Base-by-base conservation (phyloP, 2,797 vertebrate species). In the Potorous gilbertii region DNA sequence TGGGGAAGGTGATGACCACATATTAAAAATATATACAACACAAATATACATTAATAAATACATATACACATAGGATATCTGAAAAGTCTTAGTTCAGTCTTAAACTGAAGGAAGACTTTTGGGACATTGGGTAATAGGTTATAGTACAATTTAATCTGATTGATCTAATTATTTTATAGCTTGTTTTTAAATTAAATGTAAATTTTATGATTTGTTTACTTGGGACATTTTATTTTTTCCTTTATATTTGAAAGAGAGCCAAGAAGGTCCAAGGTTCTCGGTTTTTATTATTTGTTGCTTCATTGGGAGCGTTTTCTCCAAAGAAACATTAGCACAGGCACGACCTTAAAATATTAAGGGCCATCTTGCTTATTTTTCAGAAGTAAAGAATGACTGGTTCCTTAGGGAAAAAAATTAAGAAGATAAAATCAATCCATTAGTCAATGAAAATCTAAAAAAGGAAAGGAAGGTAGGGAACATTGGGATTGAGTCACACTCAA, bases 311-410 rank as follows among this genome's bases (percentile, higher is more conserved):
- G 28, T 92, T 95, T 96, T 95, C 74, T 92, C 56, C 62, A 40
- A 81, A 89, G 56, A 91, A 96, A 94, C 90, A 62, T 93, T 46
- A 62, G 10, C 28, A 81, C 18, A 46, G 18, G 91, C 54, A 40
- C 13, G 46, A 91, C 34, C 46, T 11, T 4, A 90, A n/a, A 74
- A 90, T 89, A 91, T 95, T 21, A 91, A 91, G 95, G 81, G 46
- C 24, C 46, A 92, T 96, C 87, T 90, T 96, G 93, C 54, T 87
- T 87, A 92, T 91, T 92, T 94, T 74, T 89, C 62, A 29, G 54
- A 94, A 95, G 54, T 90, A 55, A 81, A 91, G 90, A 96, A 91
- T 92, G 95, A 93, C 54, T 50, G 91, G 94, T 94, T 87, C 95
- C 93, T 93, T 14, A 96, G 95, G 93, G 92, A 40, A 95, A 94